A percentile compares a stretch with the other conserved stretches of the same genome.
These are phyloP conservation scores for Drosophila triauraria DNA, from an alignment of 1,140 invertebrate genomes.

Conservation along the genomic window DNA sequence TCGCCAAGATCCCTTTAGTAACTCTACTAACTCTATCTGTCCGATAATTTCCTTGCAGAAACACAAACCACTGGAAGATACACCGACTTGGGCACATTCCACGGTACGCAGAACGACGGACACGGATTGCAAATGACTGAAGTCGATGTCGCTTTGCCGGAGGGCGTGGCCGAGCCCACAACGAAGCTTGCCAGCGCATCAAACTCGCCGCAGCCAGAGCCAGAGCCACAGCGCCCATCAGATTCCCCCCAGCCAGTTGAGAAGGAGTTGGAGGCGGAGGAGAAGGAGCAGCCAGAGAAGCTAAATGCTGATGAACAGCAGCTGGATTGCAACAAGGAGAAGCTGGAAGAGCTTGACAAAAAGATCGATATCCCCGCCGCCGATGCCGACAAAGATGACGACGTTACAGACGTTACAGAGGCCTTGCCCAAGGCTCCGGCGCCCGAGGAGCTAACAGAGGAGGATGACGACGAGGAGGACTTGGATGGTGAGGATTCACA, in stretches of 20 bases:
- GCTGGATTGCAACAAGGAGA: background rate
- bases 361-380: slow-evolving; percentile 7
- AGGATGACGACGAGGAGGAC: slow-evolving; percentile 46
- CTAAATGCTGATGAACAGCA: slow-evolving; percentile 3
- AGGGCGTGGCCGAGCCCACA: slow-evolving; percentile 77
- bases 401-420: slow-evolving; percentile 24
- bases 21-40: slow-evolving; percentile 2
- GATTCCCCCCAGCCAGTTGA: slow-evolving; percentile 12
- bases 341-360: slow-evolving; percentile 14
- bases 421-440: slow-evolving; percentile 45
- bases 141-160: slow-evolving; percentile 83
- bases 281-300: slow-evolving; percentile 2
- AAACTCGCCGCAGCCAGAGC: slow-evolving; percentile 36
- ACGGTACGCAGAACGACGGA: slow-evolving; percentile 41
- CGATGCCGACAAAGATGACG: slow-evolving; percentile 26
- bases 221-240: slow-evolving; percentile 24
- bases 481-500: slow-evolving; percentile 72
- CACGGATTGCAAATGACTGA: slow-evolving; percentile 80
- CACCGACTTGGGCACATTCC: slow-evolving; percentile 68
- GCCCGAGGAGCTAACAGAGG: slow-evolving; percentile 54
- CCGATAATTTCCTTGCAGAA: slow-evolving; percentile 28
- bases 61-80: slow-evolving; percentile 31
- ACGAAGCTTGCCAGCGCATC: slow-evolving; percentile 70
- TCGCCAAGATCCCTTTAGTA: slow-evolving; percentile 10
- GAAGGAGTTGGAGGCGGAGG: slow-evolving; percentile 17